A percentile compares a stretch with the other conserved stretches of the same genome.
phyloP scores from a whole-genome alignment of 2,888 invertebrate species.

The Pollenia amentaria region DNA sequence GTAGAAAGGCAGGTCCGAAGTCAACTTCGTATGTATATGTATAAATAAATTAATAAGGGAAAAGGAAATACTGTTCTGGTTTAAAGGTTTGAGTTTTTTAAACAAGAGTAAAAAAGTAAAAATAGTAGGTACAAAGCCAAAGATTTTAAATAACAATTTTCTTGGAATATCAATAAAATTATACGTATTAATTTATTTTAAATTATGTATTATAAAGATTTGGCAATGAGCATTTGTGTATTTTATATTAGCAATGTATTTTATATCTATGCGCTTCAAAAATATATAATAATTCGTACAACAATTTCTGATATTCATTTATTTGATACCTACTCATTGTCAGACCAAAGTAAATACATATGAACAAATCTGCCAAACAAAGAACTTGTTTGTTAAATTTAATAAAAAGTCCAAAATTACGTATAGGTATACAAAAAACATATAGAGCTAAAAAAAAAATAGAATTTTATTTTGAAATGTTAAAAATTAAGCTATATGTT shows the following conservation, averaged over 20 bases:
- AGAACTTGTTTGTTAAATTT: constrained; percentile 12
- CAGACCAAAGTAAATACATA: not conserved
- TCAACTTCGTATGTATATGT: too few species aligned
- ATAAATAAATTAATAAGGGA: too few species aligned
- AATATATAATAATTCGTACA: not conserved
- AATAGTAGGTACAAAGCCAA: too few species aligned
- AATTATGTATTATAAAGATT: too few species aligned
- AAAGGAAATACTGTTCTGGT: too few species aligned
- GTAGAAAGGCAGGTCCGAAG: too few species aligned
- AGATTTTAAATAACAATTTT: too few species aligned
- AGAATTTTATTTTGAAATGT: constrained; percentile 1
- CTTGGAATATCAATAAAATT: too few species aligned
- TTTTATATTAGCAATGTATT: not conserved
- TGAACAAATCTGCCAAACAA: constrained; percentile 6
- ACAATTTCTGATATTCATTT: not conserved
- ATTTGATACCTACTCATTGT: not conserved
- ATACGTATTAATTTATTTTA: too few species aligned
- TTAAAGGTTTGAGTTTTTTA: too few species aligned
- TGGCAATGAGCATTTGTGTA: not conserved
- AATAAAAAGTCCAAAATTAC: not conserved
- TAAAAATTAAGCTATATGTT: not conserved
- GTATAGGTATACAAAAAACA: not conserved
- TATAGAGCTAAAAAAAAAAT: not conserved
- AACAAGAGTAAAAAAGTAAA: too few species aligned
- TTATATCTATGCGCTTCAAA: not conserved